Conservation (phyloP, 2,113 vertebrate genomes). For the Scophthalmus maximus region DNA sequence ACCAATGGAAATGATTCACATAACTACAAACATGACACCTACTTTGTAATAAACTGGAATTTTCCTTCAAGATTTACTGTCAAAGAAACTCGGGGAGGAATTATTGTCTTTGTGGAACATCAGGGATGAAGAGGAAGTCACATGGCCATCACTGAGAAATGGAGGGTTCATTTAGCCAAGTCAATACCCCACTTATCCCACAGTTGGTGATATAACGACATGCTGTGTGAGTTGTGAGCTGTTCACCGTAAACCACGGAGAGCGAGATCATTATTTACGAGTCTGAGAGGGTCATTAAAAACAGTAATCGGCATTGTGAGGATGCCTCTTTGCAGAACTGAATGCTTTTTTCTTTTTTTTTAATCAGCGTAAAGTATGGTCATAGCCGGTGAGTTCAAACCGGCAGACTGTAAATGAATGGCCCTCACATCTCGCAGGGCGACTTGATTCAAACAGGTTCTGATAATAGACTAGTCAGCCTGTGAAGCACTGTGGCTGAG, state of each 20-base stretch:
- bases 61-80: neutral
- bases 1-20: too few species aligned
- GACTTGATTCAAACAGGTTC: conserved; percentile 26
- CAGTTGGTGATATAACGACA: conserved; percentile 42
- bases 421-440: conserved; percentile 15
- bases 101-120: conserved; percentile 2
- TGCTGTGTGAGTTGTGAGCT: conserved; percentile 57
- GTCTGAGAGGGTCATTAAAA: conserved; percentile 52
- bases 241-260: conserved; percentile 20
- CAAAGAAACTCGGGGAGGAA: neutral
- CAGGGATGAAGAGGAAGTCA: neutral
- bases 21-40: too few species aligned
- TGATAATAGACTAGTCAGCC: conserved; percentile 27
- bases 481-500: conserved; percentile 8
- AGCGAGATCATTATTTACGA: conserved; percentile 64
- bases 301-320: conserved; percentile 44
- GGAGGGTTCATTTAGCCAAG: conserved; percentile 30
- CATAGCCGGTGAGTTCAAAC: conserved; percentile 27
- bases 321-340: conserved; percentile 39
- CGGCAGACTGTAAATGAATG: conserved; percentile 39
- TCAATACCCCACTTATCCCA: conserved; percentile 47
- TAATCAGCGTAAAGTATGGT: conserved; percentile 32
- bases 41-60: neutral
- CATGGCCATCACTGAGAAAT: conserved; percentile 19
- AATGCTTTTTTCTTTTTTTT: conserved; percentile 34